These are phyloP conservation scores for Sylvia borin DNA, from an alignment of 2,797 vertebrate species.

Conservation along the genomic window DNA sequence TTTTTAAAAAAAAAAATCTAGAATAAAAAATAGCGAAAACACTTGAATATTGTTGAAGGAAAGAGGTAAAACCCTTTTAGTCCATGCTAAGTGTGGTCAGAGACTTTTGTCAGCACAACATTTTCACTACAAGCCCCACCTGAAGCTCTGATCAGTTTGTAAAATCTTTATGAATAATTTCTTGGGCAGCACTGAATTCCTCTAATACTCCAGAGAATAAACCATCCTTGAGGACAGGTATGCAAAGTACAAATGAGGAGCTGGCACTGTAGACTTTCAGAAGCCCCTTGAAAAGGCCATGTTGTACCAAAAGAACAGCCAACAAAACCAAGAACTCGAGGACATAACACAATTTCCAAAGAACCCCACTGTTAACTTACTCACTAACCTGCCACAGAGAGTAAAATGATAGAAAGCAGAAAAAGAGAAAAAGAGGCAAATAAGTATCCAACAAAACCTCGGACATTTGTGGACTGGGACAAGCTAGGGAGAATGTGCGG, in stretches of 20 bases:
- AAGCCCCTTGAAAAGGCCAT: neutral
- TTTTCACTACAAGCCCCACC: neutral
- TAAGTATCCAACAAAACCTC: neutral
- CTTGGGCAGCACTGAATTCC: neutral
- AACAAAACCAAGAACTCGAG: neutral
- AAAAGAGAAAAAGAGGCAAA: neutral
- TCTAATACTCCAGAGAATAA: neutral
- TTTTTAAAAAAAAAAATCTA: rapidly evolving
- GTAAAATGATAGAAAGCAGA: neutral
- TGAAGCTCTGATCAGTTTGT: neutral
- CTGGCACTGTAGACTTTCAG: neutral
- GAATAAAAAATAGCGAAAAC: neutral
- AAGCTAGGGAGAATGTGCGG: neutral
- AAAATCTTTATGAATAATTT: neutral
- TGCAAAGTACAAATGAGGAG: neutral
- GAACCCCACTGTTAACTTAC: neutral
- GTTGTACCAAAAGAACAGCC: neutral
- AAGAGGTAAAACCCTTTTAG: neutral
- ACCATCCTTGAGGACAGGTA: neutral
- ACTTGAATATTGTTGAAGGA: neutral
- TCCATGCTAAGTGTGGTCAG: neutral
- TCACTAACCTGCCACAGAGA: neutral
- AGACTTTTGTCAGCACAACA: neutral
- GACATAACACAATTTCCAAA: neutral
- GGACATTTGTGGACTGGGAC: neutral